Evolutionary conservation across 2,888 invertebrate species (phyloP), one percentile per base, ranked within the genome.

Genomic region (Penaeus monodon): DNA sequence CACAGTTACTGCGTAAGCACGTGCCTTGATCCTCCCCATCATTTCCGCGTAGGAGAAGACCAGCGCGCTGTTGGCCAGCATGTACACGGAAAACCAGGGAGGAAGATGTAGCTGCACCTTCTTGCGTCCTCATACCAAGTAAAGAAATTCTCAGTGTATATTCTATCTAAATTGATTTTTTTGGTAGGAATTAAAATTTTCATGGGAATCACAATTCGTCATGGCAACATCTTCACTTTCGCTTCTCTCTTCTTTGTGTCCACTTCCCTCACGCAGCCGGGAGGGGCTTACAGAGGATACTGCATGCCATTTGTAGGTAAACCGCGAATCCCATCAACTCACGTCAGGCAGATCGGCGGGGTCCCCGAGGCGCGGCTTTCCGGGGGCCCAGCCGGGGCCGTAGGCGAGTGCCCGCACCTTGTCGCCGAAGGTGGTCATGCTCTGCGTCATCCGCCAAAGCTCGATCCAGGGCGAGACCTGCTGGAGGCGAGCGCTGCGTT

Each of bases 341-440:
- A 97, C 97, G 91, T 96, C 95, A 77, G 96, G 93, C 92, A 97
- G 96, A 91, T 95, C 94, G 84, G 94, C 94, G 77, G 95, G 95
- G n/a, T 95, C 93, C 20, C 97, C 97, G 0, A 96, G 94, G 90
- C 97, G 93, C 0, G 95, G 95, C 81, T 94, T 94, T 0, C 97
- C 97, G 0, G 97, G 97, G 90, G 94, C 93, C 97, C 97, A 98
- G 91, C 97, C 97, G 0, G 97, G 97, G 0, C 97, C 97, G 93
- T 95, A 96, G 92, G 96, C 94, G 0, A 96, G 91, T 0, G 96
- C 95, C 20, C 94, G 94, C 38, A 97, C 91, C 92, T 95, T 96
- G 91, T 96, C 93, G 0, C 76, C 76, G 76, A 76, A 76, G 76
- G 76, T n/a, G 22, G 29, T 38, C 76, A 76, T 76, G 22, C 27